Evolutionary conservation across 2,797 vertebrate species (phyloP), one percentile per base, ranked within the genome.

Genomic region (Gobionotothen gibberifrons): DNA sequence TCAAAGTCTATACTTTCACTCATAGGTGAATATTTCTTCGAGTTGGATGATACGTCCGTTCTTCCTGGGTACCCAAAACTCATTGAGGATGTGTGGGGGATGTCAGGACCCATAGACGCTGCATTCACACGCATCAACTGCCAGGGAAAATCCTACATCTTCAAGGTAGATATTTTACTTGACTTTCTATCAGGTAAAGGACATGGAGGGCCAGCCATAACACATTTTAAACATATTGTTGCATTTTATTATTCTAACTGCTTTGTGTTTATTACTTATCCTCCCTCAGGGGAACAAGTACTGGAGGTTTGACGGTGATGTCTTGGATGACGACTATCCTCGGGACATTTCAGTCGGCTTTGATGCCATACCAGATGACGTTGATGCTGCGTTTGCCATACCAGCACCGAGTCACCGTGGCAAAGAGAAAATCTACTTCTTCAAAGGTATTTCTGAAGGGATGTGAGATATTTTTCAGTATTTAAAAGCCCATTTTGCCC

Each of bases 61-160:
- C 89, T 89, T 75, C 95, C 96, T 0, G 97, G 97, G 60, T 96
- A 97, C 85, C 98, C 98, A 68, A 99, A 97, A 80, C 96, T 96
- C 55, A 99, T 99, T 86, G 87, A 87, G 22, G 97, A 98, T 0
- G 90, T 97, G 51, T 99, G 97, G 98, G 98, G 98, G 15, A 96
- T 99, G 0, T 55, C 95, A 10, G 98, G 97, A 0, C 97, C 98
- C 40, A 93, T 99, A 0, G 96, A 98, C 0, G 96, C 97, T 0
- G 97, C 97, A 58, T 99, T 99, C 89, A 99, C 97, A 7, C 97
- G 98, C 48, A 94, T 98, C 89, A 99, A 99, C 95, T 99, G 98
- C 81, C 95, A 98, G 82, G 98, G 97, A 46, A 99, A 98, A 89
- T 95, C 95, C 43, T 99, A 98, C 78, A 93, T 99, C 52, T 99